Evolutionary conservation across 2,888 invertebrate genomes (phyloP).

Genomic region (Anaspis maculata): DNA sequence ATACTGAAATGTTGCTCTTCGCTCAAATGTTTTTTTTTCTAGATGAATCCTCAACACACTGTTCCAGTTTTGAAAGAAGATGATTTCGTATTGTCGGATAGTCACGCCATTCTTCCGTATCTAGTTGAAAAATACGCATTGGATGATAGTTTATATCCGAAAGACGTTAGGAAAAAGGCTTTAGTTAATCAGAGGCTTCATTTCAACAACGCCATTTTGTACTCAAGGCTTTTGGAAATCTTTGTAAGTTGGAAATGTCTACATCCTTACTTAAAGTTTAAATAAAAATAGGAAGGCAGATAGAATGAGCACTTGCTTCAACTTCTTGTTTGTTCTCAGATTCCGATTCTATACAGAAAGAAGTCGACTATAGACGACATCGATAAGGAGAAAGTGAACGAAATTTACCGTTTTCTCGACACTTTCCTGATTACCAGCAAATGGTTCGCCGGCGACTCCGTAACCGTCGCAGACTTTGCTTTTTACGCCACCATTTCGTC

Average conservation of each 20-base stretch:
- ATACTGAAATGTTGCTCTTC: too few species aligned
- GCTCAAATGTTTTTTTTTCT: constrained; percentile 25
- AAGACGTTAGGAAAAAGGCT: constrained; percentile 38
- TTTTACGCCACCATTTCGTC: constrained; percentile 19
- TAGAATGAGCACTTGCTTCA: too few species aligned
- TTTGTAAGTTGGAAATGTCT: too few species aligned
- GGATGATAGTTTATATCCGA: constrained; percentile 49
- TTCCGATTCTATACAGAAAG: not conserved
- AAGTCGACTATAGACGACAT: not conserved
- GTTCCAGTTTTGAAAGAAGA: constrained; percentile 56
- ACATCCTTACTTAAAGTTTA: too few species aligned
- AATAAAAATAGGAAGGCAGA: too few species aligned
- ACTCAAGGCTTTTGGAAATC: constrained; percentile 5
- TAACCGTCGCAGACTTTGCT: constrained; percentile 26
- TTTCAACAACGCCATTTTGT: constrained; percentile 13
- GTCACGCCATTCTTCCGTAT: constrained; percentile 57
- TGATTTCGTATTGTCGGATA: constrained; percentile 51
- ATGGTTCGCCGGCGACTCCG: constrained; percentile 20
- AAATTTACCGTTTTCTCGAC: constrained; percentile 42
- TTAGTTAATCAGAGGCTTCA: constrained; percentile 16
- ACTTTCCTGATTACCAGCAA: constrained; percentile 40
- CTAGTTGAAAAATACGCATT: constrained; percentile 52
- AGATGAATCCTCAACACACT: constrained; percentile 58
- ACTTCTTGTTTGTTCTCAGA: not conserved
- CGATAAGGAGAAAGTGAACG: constrained; percentile 3